Evolutionary conservation across 2,888 invertebrate genomes (phyloP), one percentile per base, ranked within the genome.

Genomic region (Macrophya alboannulata): DNA sequence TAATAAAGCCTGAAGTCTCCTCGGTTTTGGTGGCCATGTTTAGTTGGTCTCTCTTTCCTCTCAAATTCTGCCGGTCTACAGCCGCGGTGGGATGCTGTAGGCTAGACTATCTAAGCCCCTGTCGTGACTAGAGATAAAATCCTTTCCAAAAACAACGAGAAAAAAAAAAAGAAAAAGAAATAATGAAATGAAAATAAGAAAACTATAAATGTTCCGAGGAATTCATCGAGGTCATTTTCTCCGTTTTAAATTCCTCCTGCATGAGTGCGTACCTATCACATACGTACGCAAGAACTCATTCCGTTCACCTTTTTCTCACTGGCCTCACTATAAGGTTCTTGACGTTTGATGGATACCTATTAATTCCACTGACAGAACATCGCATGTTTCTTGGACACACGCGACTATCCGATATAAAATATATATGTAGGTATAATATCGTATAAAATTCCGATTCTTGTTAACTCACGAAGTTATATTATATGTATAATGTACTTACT

Each of bases 1-100:
- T 86, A 86, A 86, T 71, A 86, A 86, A 31, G 37, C 31, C 17
- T 17, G 25, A 37, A 68, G 62, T 62, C 62, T 81, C 62, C 37
- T 59, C 43, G 6, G 40, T 59, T 31, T 62, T 81, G 5, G 59
- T 81, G 43, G 81, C 43, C 81, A 62, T 81, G 77, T 81, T 55
- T n/a, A 55, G 55, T 17, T 81, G 81, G 59, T 17, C 25, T n/a
- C 55, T 25, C 43, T 59, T 62, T 62, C 81, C 4, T 81, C 25
- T 21, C 21, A 15, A 40, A 21, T 81, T 43, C 21, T 43, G 21
- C 81, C 81, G 62, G 43, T 81, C 15, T 17, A 21, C 81, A 81
- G 37, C 81, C 81, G 81, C 81, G 81, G 62, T 62, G 51, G 81
- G 81, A 81, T 81, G 81, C 81, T 81, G 81, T 43, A 37, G 77